Conservation (phyloP, 2,888 invertebrate genomes). For the Drosophila siamana region DNA sequence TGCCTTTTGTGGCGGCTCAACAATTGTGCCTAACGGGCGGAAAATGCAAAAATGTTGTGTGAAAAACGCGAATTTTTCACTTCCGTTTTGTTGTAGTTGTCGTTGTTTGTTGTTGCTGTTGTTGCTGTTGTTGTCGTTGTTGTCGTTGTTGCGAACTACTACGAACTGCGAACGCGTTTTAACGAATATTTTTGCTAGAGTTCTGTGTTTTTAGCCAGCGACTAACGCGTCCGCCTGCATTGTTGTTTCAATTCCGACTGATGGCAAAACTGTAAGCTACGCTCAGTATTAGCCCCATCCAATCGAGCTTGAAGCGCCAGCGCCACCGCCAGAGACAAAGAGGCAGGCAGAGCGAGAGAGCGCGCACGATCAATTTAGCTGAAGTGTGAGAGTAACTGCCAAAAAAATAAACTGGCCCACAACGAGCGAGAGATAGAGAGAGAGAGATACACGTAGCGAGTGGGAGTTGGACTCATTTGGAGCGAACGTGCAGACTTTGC, state of each 20-base stretch:
- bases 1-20: conserved; percentile 52
- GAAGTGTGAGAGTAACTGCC: conserved; percentile 28
- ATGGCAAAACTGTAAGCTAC: conserved; percentile 58
- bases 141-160: conserved; percentile 44
- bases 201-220: conserved; percentile 50
- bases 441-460: conserved; percentile 12
- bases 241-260: conserved; percentile 77
- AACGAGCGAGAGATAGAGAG: background rate
- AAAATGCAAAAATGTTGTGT: conserved; percentile 74
- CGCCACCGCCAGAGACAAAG: conserved; percentile 18
- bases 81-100: conserved; percentile 65
- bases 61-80: conserved; percentile 76
- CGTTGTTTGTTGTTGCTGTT: conserved; percentile 22
- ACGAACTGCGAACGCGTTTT: conserved; percentile 67
- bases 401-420: no score
- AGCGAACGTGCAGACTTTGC: conserved; percentile 12
- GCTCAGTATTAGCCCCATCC: conserved; percentile 40
- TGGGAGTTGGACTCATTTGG: conserved; percentile 22
- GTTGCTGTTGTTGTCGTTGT: conserved; percentile 21
- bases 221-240: conserved; percentile 78
- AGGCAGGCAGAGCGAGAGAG: conserved; percentile 23
- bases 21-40: conserved; percentile 62
- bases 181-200: conserved; percentile 23
- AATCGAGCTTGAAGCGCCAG: conserved; percentile 50
- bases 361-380: conserved; percentile 3